phyloP scores from a whole-genome alignment of 2,888 invertebrate species.

The Thysanoteuthis rhombus region DNA sequence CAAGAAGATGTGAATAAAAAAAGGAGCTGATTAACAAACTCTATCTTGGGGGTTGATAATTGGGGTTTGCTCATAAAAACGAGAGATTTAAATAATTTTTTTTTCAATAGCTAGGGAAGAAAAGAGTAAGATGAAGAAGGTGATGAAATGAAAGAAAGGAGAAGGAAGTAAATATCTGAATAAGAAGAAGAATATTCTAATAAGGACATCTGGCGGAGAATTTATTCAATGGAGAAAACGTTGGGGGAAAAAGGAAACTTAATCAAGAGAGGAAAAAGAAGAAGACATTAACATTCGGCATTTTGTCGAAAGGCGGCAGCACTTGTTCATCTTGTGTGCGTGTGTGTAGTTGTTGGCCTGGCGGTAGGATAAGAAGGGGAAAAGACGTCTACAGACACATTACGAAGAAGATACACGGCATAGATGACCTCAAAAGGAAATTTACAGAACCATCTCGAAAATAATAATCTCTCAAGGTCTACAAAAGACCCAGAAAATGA shows the following conservation, averaged over 20 bases:
- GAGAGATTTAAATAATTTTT: too few species aligned
- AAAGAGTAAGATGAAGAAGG: too few species aligned
- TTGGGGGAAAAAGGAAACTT: neutral
- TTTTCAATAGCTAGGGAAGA: neutral
- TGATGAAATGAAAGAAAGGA: too few species aligned
- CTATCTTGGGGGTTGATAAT: too few species aligned
- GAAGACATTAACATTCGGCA: neutral
- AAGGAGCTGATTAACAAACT: too few species aligned
- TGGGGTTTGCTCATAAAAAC: too few species aligned
- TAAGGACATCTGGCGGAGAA: neutral
- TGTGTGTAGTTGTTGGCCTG: neutral
- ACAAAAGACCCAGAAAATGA: too few species aligned
- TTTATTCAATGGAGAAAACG: neutral
- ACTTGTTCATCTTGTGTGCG: neutral
- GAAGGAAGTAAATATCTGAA: neutral
- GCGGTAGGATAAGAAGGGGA: neutral
- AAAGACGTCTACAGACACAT: neutral
- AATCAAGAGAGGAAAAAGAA: neutral
- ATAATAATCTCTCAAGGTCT: too few species aligned
- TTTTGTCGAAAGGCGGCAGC: constrained; percentile 12
- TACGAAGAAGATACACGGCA: neutral
- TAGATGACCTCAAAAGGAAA: neutral
- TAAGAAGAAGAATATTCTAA: too few species aligned
- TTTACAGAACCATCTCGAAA: too few species aligned
- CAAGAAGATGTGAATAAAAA: too few species aligned